Evolutionary conservation across 2,797 vertebrate genomes (phyloP), one percentile per base, ranked within the genome.

Genomic region (Podarcis siculus): DNA sequence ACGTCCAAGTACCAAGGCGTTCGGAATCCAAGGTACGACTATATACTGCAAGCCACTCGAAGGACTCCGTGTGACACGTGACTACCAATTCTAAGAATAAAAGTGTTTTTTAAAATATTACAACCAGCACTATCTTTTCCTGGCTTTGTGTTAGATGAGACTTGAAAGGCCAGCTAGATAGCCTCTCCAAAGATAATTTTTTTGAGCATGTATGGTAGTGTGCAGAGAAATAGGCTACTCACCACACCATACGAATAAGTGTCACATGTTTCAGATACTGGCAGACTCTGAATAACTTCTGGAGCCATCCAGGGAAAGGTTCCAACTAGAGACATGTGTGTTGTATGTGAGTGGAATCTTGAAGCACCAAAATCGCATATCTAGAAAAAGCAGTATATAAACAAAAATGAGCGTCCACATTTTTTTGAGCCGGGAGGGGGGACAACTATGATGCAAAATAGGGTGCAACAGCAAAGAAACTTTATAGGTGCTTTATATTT

Each of bases 221-320:
- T 3, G n/a, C 17, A 23, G n/a, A 92, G 66, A 90, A 27, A 61
- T 92, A 90, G 83, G 32, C 45, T 89, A 98, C 98, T 98, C 96
- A 99, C 99, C 98, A 99, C 99, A 77, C 98, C 98, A 0, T 98
- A 99, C 0, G 99, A 99, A 95, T 99, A 99, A 0, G 98, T 98
- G 96, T 99, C 99, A 95, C 99, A 99, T 0, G 98, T 99, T 97
- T 99, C 99, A 89, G 98, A 99, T 93, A 99, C 98, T 3, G 98
- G 99, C 86, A 99, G 97, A 89, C 99, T 99, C 71, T 99, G 99
- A 93, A 99, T 99, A 93, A 99, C 98, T 96, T 99, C 99, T 3
- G 99, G 99, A 77, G 99, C 99, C 99, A 99, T 99, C 99, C 99
- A 99, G 0, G 99, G 98, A 95, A 99, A 99, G 25, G 99, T 99